Conservation (phyloP, 2,113 vertebrate species). For the Isurus oxyrinchus region DNA sequence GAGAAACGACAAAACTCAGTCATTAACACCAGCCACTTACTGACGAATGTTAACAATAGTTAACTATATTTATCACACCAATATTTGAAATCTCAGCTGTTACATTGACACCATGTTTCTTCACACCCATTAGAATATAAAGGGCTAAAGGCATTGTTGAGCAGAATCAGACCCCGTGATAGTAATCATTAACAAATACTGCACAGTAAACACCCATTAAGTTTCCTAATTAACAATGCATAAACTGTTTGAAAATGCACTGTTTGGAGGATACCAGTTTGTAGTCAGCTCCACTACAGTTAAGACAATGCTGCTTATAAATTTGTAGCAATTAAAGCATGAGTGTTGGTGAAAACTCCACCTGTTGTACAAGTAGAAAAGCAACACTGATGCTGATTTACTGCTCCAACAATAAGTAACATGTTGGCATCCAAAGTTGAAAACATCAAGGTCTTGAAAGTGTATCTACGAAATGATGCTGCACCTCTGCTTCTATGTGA, state of each 20-base stretch:
- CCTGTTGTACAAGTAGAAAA: background rate
- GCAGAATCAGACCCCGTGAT: constrained; percentile 12
- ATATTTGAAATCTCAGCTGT: constrained; percentile 33
- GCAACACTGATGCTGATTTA: background rate
- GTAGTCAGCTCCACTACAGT: background rate
- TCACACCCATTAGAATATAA: constrained; percentile 14
- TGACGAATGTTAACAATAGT: constrained; percentile 14
- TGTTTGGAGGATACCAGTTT: background rate
- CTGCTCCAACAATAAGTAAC: background rate
- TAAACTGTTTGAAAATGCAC: background rate
- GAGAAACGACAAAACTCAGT: constrained; percentile 1
- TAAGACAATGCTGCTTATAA: background rate
- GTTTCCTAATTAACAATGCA: constrained; percentile 33
- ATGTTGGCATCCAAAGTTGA: background rate
- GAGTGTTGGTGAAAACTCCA: background rate
- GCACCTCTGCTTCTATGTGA: background rate
- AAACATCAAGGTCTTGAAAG: background rate
- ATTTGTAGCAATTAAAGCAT: background rate
- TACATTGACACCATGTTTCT: background rate
- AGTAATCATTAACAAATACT: constrained; percentile 24
- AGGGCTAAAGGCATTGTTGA: constrained; percentile 19
- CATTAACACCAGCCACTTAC: constrained; percentile 30
- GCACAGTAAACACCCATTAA: constrained; percentile 33
- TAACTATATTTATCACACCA: constrained; percentile 31
- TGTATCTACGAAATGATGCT: background rate